Base-by-base conservation (phyloP, 2,797 vertebrate genomes). In the Phalloptychus januarius region DNA sequence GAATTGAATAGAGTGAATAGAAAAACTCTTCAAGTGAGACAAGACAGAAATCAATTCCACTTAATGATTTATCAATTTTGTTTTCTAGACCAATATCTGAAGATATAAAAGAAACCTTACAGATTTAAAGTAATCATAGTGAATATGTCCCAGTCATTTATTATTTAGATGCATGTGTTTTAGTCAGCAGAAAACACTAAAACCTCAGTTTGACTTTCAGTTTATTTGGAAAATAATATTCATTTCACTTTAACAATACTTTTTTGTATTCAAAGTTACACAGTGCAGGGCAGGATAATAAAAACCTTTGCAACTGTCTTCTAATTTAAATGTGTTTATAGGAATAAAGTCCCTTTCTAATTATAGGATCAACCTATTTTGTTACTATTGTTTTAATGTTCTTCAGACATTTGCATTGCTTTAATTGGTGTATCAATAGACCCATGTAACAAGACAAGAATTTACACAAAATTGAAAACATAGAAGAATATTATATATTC, bases 121-220 rank as follows among this genome's bases (percentile, higher is more conserved):
- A 88, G 83, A 90, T 71, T 61, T 80, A 86, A 85, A 90, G 88
- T 67, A 91, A 87, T 82, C 81, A 85, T 82, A 85, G 84, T 75
- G 44, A 77, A 65, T 38, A 63, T 80, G 52, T 83, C 46, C 44
- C 44, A 85, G 79, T 67, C 11, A 50, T 77, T 85, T 79, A 2
- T 74, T 71, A 61, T 83, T 89, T 86, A 18, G 79, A 36, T 54
- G 71, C 83, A 72, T 80, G 78, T 75, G 82, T 85, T 70, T 70
- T 44, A 16, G 67, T 28, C 11, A 5, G 45, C 38, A n/a, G 31
- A 28, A 31, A 61, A 61, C 6, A 61, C 28, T 31, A 33, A 10
- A 36, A 18, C 10, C 10, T 65, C 18, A 81, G 79, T 84, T 42
- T 70, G 7, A 20, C 16, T 38, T 23, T 61, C 56, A 82, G 78